phyloP scores from a whole-genome alignment of 2,113 vertebrate genomes.

The Cyrtonyx montezumae region DNA sequence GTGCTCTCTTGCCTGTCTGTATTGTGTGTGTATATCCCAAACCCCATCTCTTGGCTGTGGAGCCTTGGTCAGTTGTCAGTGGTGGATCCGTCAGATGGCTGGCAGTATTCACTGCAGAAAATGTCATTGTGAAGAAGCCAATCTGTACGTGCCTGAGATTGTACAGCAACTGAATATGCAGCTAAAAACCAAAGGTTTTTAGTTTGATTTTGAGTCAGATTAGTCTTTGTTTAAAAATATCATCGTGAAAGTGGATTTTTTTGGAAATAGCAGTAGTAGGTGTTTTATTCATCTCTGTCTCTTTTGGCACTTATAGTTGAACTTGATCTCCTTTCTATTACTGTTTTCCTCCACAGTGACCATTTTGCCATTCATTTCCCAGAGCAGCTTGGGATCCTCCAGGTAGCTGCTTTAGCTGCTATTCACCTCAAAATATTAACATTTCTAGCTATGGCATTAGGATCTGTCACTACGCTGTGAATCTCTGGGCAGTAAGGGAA shows the following conservation, averaged over 20 bases:
- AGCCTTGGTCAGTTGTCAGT: conserved; percentile 27
- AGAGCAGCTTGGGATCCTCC: neutral
- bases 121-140: neutral
- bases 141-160: neutral
- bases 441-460: neutral
- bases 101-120: neutral
- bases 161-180: neutral
- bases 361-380: neutral
- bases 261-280: neutral
- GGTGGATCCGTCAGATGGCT: conserved; percentile 29
- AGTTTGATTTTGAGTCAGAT: neutral
- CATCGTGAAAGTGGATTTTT: neutral
- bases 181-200: neutral
- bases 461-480: neutral
- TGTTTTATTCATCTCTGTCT: neutral
- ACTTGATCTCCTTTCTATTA: neutral
- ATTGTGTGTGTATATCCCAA: neutral
- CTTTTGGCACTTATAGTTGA: neutral
- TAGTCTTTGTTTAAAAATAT: neutral
- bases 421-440: neutral
- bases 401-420: neutral
- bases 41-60: neutral
- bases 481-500: neutral
- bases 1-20: neutral
- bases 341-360: neutral